Evolutionary conservation across 1,140 invertebrate species (phyloP), one percentile per base, ranked within the genome.

Genomic region (Bicyclus anynana): DNA sequence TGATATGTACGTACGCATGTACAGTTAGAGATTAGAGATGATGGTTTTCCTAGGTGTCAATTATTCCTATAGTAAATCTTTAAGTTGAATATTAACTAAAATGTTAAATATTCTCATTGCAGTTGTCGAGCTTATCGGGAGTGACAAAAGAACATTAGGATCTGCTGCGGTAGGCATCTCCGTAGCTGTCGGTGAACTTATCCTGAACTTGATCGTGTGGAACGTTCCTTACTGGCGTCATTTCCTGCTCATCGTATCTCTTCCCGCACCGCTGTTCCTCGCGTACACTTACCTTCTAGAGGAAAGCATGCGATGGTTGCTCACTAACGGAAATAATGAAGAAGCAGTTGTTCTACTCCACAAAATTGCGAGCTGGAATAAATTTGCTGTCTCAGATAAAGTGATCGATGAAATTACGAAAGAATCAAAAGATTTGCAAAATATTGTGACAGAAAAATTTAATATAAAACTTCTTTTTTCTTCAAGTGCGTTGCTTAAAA

Each of bases 281-380:
- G 72, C 90, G 1, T 92, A 94, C 69, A 91, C 90, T 47, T 91
- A 91, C 75, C 65, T 92, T 17, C 67, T 93, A 13, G 92, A 92
- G 14, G 93, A 94, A 80, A 94, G 75, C 53, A 89, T 93, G 16
- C 67, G 87, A 70, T 89, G 83, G 76, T 75, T 89, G 42, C 72
- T 84, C 18, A 92, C 93, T 5, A 92, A 93, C 52, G 92, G 93
- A 4, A 92, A 91, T 59, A 91, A 92, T 48, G 89, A 93, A 5
- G 91, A 93, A 62, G 93, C 93, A 5, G 0, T 47, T 2, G 7
- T 26, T 16, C 21, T 72, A 35, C 48, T 87, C 16, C 69, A 40
- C 68, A 84, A 51, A 71, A 84, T 23, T 48, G 46, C 52, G 4
- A 42, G 7, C 20, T 54, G 35, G 16, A 60, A 60, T 23, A 35